These are phyloP conservation scores for Anthrax anthrax DNA, from an alignment of 2,888 invertebrate genomes.

Conservation along the genomic window DNA sequence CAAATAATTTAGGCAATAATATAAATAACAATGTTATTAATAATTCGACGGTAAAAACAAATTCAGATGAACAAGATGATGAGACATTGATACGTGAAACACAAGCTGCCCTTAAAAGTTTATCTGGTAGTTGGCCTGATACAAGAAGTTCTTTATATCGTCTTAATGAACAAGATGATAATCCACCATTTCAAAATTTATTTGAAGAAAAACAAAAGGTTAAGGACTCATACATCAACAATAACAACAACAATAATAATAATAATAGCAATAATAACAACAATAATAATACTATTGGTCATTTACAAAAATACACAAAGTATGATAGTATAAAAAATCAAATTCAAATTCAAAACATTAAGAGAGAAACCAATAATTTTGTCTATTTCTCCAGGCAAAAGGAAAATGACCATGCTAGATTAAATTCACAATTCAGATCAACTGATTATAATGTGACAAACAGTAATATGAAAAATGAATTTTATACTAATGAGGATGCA, in stretches of 20 bases:
- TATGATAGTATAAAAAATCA: conserved; percentile 21
- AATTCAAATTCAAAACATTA: conserved; percentile 19
- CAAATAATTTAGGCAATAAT: no score
- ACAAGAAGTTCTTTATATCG: conserved; percentile 48
- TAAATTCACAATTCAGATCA: conserved; percentile 23
- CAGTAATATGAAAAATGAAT: conserved; percentile 13
- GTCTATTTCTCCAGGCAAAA: conserved; percentile 35
- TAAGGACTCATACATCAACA: conserved; percentile 4
- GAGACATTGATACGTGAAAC: conserved; percentile 77
- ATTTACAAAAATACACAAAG: conserved; percentile 19
- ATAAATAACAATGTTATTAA: background rate
- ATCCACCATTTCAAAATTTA: conserved; percentile 67
- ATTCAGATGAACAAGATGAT: conserved; percentile 48
- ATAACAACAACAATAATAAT: no score
- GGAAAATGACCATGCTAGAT: conserved; percentile 32
- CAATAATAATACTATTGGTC: conserved; percentile 8
- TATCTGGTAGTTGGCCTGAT: conserved; percentile 77
- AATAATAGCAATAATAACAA: no score
- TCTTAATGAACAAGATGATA: conserved; percentile 56
- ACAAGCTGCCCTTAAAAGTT: conserved; percentile 69
- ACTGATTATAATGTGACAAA: conserved; percentile 6
- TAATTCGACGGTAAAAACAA: conserved; percentile 5
- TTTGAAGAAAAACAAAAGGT: conserved; percentile 64
- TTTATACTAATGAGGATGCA: conserved; percentile 10
- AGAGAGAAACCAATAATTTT: conserved; percentile 44